Base-by-base conservation (phyloP, 2,113 vertebrate species). In the Sarotherodon lohbergeri region DNA sequence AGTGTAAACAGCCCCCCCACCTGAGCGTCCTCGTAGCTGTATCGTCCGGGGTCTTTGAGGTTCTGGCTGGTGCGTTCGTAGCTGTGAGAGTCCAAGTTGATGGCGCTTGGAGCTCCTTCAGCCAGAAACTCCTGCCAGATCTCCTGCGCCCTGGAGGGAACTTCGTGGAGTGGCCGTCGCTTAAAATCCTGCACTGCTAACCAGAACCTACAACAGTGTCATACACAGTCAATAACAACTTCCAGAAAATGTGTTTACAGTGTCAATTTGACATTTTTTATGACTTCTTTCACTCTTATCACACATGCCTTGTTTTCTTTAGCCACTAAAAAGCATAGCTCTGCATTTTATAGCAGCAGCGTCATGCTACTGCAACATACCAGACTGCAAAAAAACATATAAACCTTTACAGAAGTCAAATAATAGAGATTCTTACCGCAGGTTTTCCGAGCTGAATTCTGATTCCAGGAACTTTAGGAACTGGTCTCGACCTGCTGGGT, bases 91-190 rank as follows among this genome's bases (percentile, higher is more conserved):
- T 99, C 98, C 96, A 99, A 94, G 94, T 99, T 99, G 96, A 99
- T 99, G 87, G 98, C 97, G 91, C 98, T 99, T 66, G 97, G 97
- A 22, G 98, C 98, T 22, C 98, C 98, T 14, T 98, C 98, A 29
- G 98, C 98, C 86, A 99, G 95, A 91, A 99, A 99, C 95, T 99
- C 98, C 91, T 98, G 97, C 98, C 98, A 99, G 95, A 99, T 99
- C 95, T 99, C 98, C 90, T 98, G 97, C 13, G 98, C 97, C 86
- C 98, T 95, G 80, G 93, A 94, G 54, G 97, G 84, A 83, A 99
- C 98, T 0, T 98, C 98, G 92, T 97, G 97, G 32, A 98, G 95
- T 10, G 98, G 98, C 83, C 97, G 97, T 76, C 97, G 97, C 95
- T 99, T 99, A 90, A 99, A 96, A 86, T 98, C 98, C 91, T 99